Conservation (phyloP, 2,888 invertebrate species). For the Pollenia labialis region DNA sequence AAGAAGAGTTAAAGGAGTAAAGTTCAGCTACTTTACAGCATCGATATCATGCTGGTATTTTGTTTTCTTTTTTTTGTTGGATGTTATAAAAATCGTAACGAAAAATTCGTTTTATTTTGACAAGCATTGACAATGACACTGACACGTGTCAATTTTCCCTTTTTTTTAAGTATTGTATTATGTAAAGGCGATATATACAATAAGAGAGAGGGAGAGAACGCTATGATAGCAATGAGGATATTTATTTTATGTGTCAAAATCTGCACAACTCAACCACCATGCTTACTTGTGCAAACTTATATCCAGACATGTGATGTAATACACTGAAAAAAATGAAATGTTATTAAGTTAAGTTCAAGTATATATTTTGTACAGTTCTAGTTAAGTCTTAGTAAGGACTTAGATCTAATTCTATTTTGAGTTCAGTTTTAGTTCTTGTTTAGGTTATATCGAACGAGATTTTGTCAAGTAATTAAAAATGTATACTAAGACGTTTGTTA, state of each 20-base stretch:
- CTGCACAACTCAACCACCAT: constrained; percentile 16
- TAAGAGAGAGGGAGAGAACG: not conserved
- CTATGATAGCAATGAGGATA: constrained; percentile 20
- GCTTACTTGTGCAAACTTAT: not conserved
- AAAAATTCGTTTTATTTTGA: constrained; percentile 64
- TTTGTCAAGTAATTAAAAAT: no score
- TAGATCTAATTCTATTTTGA: no score
- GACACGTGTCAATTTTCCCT: constrained; percentile 79
- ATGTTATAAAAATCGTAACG: constrained; percentile 29
- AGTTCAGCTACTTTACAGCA: constrained; percentile 47
- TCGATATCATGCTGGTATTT: constrained; percentile 47
- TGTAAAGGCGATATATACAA: constrained; percentile 23
- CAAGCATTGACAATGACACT: constrained; percentile 75
- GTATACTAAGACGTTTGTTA: not conserved
- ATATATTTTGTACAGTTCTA: no score
- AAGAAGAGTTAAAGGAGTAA: not conserved
- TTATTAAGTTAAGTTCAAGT: no score
- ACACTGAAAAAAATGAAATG: constrained; percentile 6
- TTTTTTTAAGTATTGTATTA: constrained; percentile 7
- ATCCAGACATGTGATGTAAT: not conserved
- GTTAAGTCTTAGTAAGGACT: no score
- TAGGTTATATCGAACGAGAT: no score
- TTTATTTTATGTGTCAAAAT: constrained; percentile 49
- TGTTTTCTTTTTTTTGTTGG: not conserved
- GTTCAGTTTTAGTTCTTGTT: no score